phyloP scores from a whole-genome alignment of 2,797 vertebrate species.

The Telmatherina bonti region DNA sequence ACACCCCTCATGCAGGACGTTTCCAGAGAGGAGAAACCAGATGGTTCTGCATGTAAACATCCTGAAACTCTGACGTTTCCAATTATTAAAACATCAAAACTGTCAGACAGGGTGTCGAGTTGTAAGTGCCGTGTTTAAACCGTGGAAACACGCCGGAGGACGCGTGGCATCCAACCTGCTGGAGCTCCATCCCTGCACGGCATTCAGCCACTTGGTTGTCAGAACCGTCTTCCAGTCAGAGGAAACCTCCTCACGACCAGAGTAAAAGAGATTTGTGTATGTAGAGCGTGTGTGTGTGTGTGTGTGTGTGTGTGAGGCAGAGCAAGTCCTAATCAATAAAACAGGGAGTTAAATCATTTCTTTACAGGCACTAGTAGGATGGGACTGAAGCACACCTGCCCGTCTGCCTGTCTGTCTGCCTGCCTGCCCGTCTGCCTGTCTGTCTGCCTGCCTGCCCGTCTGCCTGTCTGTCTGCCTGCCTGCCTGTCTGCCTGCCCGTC shows the following conservation, averaged over 20 bases:
- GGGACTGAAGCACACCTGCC: too few relatives aligned
- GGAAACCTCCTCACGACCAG: background rate
- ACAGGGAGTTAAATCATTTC: constrained; percentile 40
- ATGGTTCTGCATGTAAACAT: too few relatives aligned
- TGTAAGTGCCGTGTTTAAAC: background rate
- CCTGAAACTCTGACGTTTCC: constrained; percentile 15
- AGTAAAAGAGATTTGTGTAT: background rate
- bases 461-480: too few relatives aligned
- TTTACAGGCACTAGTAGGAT: constrained; percentile 44
- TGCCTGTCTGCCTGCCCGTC: too few relatives aligned
- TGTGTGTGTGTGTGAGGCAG: background rate
- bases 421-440: too few relatives aligned
- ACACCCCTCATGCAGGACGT: constrained; percentile 15
- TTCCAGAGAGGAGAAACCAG: constrained; percentile 4
- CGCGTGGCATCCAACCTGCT: too few relatives aligned
- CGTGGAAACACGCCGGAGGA: background rate
- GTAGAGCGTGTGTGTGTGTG: constrained; percentile 2
- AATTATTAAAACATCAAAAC: background rate
- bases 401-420: too few relatives aligned
- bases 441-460: too few relatives aligned
- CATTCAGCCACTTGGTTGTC: background rate
- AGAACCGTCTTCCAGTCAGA: background rate
- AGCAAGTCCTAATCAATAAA: constrained; percentile 36
- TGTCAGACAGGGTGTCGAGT: background rate
- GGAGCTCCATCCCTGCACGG: too few relatives aligned